Conservation (phyloP, 1,140 invertebrate species). For the Magallana angulata region DNA sequence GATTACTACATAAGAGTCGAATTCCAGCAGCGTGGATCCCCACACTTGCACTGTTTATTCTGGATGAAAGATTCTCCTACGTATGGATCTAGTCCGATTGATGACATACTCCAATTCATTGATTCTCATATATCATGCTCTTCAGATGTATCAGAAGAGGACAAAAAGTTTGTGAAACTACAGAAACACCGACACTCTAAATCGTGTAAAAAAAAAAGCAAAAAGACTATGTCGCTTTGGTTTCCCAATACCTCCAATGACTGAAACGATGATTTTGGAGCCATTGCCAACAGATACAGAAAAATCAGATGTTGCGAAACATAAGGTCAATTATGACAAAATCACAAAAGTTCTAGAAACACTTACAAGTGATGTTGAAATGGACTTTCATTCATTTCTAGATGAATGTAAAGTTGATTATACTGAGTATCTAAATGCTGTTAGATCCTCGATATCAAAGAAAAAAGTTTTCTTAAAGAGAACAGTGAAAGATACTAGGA, state of each 20-base stretch:
- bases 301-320: conserved; percentile 1
- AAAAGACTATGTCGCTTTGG: conserved; percentile 38
- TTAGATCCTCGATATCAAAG: too few relatives aligned
- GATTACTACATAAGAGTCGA: conserved; percentile 26
- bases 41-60: too few relatives aligned
- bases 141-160: conserved; percentile 11
- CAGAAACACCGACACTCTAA: conserved; percentile 15
- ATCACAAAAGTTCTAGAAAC: conserved; percentile 36
- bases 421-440: too few relatives aligned
- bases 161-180: conserved; percentile 25
- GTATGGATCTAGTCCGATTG: conserved; percentile 40
- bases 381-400: too few relatives aligned
- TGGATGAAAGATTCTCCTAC: conserved; percentile 50
- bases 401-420: too few relatives aligned
- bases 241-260: conserved; percentile 39
- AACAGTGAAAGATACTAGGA: too few relatives aligned
- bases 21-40: too few relatives aligned
- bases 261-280: conserved; percentile 17
- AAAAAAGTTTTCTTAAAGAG: conserved; percentile 55
- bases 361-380: conserved; percentile 12
- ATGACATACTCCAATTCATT: conserved; percentile 29
- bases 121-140: conserved; percentile 41
- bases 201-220: conserved; percentile 21
- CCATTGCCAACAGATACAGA: conserved; percentile 8
- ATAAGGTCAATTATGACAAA: conserved; percentile 42